phyloP scores from a whole-genome alignment of 2,113 vertebrate genomes.

The Nannospalax galili region DNA sequence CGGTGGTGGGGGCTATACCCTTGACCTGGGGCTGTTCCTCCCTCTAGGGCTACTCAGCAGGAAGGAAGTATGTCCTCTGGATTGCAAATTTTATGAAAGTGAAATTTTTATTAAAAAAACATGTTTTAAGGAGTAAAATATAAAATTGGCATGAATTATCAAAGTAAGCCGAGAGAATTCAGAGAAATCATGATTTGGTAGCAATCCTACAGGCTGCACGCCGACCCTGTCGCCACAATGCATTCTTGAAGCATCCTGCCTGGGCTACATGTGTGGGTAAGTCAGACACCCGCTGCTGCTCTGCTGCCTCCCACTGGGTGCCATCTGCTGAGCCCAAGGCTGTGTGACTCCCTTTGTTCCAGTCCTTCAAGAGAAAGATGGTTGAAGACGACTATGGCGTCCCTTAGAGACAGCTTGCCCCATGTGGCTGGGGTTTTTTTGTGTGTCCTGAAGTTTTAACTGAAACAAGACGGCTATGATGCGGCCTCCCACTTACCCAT shows the following conservation, averaged over 20 bases:
- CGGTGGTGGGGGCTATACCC: neutral
- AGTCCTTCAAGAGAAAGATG: neutral
- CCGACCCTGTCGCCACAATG: neutral
- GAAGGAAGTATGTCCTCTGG: neutral
- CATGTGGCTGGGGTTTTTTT: neutral
- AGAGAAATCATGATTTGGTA: neutral
- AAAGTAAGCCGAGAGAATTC: constrained; percentile 7
- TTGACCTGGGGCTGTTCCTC: neutral
- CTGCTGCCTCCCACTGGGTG: neutral
- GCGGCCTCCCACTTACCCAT: neutral
- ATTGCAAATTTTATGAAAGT: constrained; percentile 10
- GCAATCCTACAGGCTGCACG: neutral
- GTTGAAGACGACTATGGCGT: neutral
- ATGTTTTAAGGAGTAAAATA: neutral
- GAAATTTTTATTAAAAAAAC: constrained; percentile 50
- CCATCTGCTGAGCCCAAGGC: constrained; percentile 2
- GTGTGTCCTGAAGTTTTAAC: neutral
- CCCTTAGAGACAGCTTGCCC: neutral
- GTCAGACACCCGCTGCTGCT: neutral
- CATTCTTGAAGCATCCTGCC: accelerated
- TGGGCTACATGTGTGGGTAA: neutral
- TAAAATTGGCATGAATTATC: neutral
- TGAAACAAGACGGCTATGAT: neutral
- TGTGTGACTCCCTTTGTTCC: neutral
- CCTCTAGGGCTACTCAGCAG: neutral